Evolutionary conservation across 2,113 vertebrate genomes (phyloP).

Genomic region (Alces alces): DNA sequence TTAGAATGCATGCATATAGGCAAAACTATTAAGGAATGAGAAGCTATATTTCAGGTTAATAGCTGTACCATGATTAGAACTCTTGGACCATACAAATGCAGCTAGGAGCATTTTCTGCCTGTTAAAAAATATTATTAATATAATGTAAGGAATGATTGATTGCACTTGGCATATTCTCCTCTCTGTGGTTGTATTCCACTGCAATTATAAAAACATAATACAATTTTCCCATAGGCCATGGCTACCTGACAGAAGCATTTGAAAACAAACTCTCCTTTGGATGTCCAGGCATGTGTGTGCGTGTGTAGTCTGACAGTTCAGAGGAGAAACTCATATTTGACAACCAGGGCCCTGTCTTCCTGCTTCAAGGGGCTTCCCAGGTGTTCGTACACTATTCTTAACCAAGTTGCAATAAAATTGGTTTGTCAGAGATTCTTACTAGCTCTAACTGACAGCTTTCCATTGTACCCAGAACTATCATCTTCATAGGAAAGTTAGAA

Average conservation of each 20-base stretch:
- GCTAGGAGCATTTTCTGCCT: background rate
- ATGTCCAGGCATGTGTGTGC: background rate
- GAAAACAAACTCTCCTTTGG: background rate
- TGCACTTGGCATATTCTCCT: background rate
- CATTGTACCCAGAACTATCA: background rate
- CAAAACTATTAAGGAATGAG: background rate
- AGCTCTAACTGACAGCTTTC: background rate
- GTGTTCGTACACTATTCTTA: background rate
- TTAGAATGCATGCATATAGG: background rate
- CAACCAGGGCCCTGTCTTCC: background rate
- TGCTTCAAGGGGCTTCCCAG: background rate
- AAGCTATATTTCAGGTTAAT: background rate
- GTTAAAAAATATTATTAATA: conserved; percentile 14
- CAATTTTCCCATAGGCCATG: conserved; percentile 4
- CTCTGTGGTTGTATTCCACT: background rate
- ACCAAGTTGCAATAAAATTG: background rate
- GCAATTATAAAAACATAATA: conserved; percentile 13
- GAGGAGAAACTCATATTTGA: background rate
- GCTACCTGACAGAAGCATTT: conserved; percentile 2
- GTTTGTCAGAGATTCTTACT: background rate
- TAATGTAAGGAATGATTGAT: conserved; percentile 36
- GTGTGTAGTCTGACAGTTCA: background rate
- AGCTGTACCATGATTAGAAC: background rate
- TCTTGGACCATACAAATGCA: background rate
- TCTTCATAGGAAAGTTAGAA: background rate